These are phyloP conservation scores for Hydropotes inermis DNA, from an alignment of 2,113 vertebrate species.

Conservation along the genomic window DNA sequence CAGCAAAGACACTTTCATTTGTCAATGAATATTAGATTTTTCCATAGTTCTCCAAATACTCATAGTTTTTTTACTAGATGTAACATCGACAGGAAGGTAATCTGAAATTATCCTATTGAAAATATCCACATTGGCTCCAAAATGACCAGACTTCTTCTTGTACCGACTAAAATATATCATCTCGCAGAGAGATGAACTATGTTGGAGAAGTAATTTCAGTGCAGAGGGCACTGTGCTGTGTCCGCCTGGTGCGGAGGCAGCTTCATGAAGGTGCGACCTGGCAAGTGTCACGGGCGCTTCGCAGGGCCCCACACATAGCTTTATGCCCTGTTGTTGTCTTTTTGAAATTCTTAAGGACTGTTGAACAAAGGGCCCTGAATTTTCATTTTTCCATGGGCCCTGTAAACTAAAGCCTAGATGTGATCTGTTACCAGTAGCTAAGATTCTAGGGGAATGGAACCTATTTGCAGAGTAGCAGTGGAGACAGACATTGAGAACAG, in stretches of 20 bases:
- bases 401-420: neutral
- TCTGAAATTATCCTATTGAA: neutral
- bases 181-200: neutral
- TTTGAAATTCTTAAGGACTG: neutral
- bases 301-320: neutral
- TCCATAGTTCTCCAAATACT: neutral
- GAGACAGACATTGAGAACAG: neutral
- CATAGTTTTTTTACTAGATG: neutral
- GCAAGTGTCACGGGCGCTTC: rapidly evolving
- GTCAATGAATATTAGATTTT: neutral
- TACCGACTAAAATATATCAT: neutral
- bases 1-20: neutral
- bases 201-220: neutral
- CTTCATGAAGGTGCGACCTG: neutral
- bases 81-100: neutral
- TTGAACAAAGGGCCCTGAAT: neutral
- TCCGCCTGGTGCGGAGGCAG: neutral
- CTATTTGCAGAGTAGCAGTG: neutral
- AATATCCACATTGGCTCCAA: neutral
- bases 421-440: neutral
- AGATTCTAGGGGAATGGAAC: neutral
- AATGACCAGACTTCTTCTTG: neutral
- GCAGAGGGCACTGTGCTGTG: too few species aligned
- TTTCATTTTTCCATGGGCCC: neutral
- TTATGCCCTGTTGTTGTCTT: neutral